phyloP scores from a whole-genome alignment of 2,797 vertebrate genomes.

The Delichon dasypus region DNA sequence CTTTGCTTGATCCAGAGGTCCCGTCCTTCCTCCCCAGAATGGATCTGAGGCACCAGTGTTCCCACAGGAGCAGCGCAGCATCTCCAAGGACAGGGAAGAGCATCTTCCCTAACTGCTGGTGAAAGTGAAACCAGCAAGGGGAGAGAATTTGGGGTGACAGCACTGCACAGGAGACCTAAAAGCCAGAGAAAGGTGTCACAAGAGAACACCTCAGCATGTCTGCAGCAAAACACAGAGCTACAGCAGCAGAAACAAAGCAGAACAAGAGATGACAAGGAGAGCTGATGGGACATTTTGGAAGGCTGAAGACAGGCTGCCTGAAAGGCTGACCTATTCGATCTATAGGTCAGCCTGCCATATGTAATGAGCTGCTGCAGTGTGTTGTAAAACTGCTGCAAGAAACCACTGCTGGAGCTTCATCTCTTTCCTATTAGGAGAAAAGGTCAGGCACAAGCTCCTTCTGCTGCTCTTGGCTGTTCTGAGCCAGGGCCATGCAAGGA shows the following conservation, averaged over 20 bases:
- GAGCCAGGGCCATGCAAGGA: constrained; percentile 26
- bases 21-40: not conserved
- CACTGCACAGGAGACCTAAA: not conserved
- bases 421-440: constrained; percentile 58
- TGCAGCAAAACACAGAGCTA: not conserved
- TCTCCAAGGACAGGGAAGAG: not conserved
- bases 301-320: constrained; percentile 41
- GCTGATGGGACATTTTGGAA: constrained; percentile 25
- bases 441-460: constrained; percentile 54
- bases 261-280: not conserved
- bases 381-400: constrained; percentile 38
- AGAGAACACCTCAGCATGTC: not conserved
- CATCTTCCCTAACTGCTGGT: not conserved
- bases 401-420: constrained; percentile 44
- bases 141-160: not conserved
- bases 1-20: not conserved
- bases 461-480: constrained; percentile 49
- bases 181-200: not conserved
- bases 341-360: constrained; percentile 61
- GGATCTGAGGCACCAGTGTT: not conserved
- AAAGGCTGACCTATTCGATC: constrained; percentile 34
- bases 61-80: not conserved
- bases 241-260: not conserved
- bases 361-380: constrained; percentile 25
- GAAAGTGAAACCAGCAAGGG: not conserved